These are phyloP conservation scores for Hestina assimilis DNA, from an alignment of 1,140 invertebrate species.

Conservation along the genomic window DNA sequence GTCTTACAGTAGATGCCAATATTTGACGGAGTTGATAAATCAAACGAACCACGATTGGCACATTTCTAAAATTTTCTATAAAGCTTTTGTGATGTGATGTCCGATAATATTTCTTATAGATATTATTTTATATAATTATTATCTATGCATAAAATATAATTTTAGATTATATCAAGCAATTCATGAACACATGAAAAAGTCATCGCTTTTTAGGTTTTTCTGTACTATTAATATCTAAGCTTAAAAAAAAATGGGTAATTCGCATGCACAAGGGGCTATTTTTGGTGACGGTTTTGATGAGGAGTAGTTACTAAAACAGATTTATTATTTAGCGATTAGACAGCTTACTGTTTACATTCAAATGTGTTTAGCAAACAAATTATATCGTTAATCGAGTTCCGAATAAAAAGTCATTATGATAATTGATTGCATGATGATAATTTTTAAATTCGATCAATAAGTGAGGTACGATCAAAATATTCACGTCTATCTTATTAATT, in stretches of 20 bases:
- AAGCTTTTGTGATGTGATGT: conserved; percentile 77
- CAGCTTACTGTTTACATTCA: conserved; percentile 67
- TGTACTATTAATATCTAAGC: conserved; percentile 43
- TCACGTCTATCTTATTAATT: neutral
- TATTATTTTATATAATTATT: conserved; percentile 45
- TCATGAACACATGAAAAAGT: conserved; percentile 37
- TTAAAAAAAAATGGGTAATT: conserved; percentile 53
- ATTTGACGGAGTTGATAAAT: neutral
- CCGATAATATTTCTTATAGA: conserved; percentile 60
- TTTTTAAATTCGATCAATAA: conserved; percentile 30
- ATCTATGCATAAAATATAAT: conserved; percentile 45
- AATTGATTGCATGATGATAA: conserved; percentile 60
- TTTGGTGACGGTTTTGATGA: conserved; percentile 64
- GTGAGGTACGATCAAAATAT: conserved; percentile 28
- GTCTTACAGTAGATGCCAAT: too few relatives aligned
- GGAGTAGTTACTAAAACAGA: conserved; percentile 39
- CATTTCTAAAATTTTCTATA: conserved; percentile 57
- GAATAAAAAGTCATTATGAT: conserved; percentile 43
- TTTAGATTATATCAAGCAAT: conserved; percentile 37
- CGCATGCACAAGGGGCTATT: conserved; percentile 57
- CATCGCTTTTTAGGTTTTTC: conserved; percentile 59
- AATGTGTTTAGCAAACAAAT: conserved; percentile 58
- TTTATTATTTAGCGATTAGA: conserved; percentile 59
- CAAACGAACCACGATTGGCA: conserved; percentile 41
- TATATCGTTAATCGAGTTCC: conserved; percentile 58